These are phyloP conservation scores for Xestia sexstrigata DNA, from an alignment of 2,888 invertebrate species.

Conservation along the genomic window DNA sequence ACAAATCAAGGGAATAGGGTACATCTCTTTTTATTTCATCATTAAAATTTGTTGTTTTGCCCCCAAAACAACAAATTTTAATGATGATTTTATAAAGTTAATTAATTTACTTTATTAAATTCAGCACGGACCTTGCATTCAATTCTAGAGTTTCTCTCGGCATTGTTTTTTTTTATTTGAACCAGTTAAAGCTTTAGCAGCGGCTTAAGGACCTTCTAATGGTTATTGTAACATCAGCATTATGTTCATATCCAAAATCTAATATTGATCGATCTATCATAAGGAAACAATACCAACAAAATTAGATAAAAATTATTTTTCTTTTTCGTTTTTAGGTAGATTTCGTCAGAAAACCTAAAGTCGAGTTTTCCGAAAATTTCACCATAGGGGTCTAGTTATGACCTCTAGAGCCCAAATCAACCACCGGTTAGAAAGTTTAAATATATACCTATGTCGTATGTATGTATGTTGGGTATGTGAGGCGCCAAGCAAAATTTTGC, in stretches of 20 bases:
- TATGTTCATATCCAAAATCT: background rate
- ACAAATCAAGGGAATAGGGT: background rate
- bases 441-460: too few relatives aligned
- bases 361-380: too few relatives aligned
- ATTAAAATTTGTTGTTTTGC: too few relatives aligned
- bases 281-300: background rate
- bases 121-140: background rate
- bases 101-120: slow-evolving; percentile 2
- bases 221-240: background rate
- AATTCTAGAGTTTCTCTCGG: background rate
- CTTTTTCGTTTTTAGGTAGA: background rate
- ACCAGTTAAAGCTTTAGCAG: background rate
- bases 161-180: background rate
- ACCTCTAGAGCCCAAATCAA: too few relatives aligned
- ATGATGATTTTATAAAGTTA: slow-evolving; percentile 1
- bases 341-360: too few relatives aligned
- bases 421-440: too few relatives aligned
- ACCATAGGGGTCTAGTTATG: too few relatives aligned
- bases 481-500: too few relatives aligned
- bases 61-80: background rate
- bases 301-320: background rate
- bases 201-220: background rate
- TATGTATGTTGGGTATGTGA: too few relatives aligned
- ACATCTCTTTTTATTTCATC: too few relatives aligned
- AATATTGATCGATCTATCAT: background rate